These are phyloP conservation scores for Carterocephalus palaemon DNA, from an alignment of 2,888 invertebrate species.

Conservation along the genomic window DNA sequence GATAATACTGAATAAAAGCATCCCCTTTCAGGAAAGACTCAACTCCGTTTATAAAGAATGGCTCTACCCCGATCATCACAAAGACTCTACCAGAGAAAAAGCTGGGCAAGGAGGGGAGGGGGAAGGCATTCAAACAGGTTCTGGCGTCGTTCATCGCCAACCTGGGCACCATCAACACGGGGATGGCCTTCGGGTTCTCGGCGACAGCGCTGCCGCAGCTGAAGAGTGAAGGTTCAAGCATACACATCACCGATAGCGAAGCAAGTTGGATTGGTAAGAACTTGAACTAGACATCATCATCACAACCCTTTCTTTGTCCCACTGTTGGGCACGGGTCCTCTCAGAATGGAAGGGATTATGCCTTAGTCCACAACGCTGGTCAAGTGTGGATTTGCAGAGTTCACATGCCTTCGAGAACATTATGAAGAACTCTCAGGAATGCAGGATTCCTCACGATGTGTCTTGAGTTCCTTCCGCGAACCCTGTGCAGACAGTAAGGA, in stretches of 20 bases:
- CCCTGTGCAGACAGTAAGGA: too few species aligned
- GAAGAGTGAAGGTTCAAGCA: slow-evolving; percentile 62
- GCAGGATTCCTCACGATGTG: too few species aligned
- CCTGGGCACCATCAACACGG: slow-evolving; percentile 83
- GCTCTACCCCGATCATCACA: slow-evolving; percentile 49
- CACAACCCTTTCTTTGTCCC: too few species aligned
- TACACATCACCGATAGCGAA: slow-evolving; percentile 76
- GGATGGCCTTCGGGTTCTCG: slow-evolving; percentile 84
- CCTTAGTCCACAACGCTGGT: too few species aligned
- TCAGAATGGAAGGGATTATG: too few species aligned
- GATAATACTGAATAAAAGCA: background rate
- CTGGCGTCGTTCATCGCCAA: slow-evolving; percentile 82
- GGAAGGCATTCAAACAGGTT: slow-evolving; percentile 76
- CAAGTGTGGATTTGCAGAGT: too few species aligned
- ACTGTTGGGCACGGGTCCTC: too few species aligned
- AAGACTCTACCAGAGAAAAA: slow-evolving; percentile 41
- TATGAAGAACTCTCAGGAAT: too few species aligned
- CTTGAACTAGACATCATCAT: too few species aligned
- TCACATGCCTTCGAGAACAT: too few species aligned
- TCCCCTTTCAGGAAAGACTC: slow-evolving; percentile 54
- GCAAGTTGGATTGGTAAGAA: slow-evolving; percentile 84
- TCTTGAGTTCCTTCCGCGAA: too few species aligned
- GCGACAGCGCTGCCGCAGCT: slow-evolving; percentile 83
- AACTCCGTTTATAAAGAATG: slow-evolving; percentile 65
- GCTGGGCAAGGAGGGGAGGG: slow-evolving; percentile 57